phyloP scores from a whole-genome alignment of 2,888 invertebrate species.

The Meghimatium bilineatum region DNA sequence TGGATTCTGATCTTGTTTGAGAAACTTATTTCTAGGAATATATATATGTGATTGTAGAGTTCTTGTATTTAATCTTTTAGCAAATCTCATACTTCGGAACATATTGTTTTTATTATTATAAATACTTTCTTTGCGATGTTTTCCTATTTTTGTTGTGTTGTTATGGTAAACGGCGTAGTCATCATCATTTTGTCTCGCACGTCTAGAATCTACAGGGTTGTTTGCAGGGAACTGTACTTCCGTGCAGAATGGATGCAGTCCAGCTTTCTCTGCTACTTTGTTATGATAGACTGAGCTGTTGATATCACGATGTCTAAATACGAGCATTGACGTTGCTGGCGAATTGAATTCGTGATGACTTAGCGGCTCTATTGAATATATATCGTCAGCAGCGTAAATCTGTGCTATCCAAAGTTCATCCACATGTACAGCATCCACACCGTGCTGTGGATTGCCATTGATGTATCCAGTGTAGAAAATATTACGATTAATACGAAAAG shows the following conservation, averaged over 20 bases:
- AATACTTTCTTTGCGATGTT: background rate
- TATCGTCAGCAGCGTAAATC: constrained; percentile 9
- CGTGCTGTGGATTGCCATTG: background rate
- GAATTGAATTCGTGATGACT: background rate
- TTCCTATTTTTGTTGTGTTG: background rate
- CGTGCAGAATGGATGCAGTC: constrained; percentile 8
- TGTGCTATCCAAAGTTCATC: constrained; percentile 32
- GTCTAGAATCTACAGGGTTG: background rate
- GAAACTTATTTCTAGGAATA: background rate
- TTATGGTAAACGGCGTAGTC: background rate
- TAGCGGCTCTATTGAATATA: constrained; percentile 33
- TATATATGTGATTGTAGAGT: background rate
- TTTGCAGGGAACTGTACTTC: background rate
- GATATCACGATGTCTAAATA: constrained; percentile 11
- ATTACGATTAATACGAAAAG: background rate
- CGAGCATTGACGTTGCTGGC: background rate
- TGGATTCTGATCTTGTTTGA: background rate
- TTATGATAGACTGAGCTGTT: background rate
- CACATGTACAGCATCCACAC: constrained; percentile 23
- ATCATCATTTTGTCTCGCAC: background rate
- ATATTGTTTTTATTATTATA: background rate
- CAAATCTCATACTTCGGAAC: background rate
- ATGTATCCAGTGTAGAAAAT: constrained; percentile 24
- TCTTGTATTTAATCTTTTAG: background rate
- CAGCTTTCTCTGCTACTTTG: background rate